Evolutionary conservation across 2,797 vertebrate species (phyloP), one percentile per base, ranked within the genome.

Genomic region (Chaetodon trifasciatus): DNA sequence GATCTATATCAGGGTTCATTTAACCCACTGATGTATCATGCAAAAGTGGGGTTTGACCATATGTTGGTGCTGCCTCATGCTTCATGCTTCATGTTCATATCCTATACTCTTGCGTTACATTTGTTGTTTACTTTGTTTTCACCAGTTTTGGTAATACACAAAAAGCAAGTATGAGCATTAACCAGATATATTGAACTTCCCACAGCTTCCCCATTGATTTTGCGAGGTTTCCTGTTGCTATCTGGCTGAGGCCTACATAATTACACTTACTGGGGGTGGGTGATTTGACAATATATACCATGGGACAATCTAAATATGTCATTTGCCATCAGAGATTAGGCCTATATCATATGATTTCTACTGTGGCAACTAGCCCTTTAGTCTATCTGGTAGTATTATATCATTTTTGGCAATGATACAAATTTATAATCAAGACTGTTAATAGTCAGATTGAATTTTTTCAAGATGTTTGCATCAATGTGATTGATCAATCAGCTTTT

Each of bases 1-100:
- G 73, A 91, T 91, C 84, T 62, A 89, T 90, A 90, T 46, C 40
- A 11, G 6, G 19, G 71, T 67, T 86, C n/a, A 82, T 81, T 86
- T 79, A 81, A 65, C 2, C 32, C 5, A 62, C 23, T 70, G 73
- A 72, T 80, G 70, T 62, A 78, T 62, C 16, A 21, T 24, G n/a
- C 11, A 64, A n/a, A 77, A 44, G 6, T 32, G 1, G 0, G 3
- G 23, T 79, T 74, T 76, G 16, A 16, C 37, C 5, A 5, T 13
- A 19, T 75, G 3, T 76, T 67, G 74, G 19, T 40, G 23, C n/a
- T 57, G 7, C 16, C 2, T 44, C 5, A 0, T 5, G 5, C n/a
- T 39, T 60, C 15, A 68, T 8, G 11, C 55, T 37, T 57, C 10
- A 58, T 10, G n/a, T 55, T 8, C 47, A 8, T 37, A 21, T 68